A percentile compares a stretch with the other conserved stretches of the same genome.
These are phyloP conservation scores for Crotalus tigris DNA, from an alignment of 2,113 vertebrate genomes.

Conservation along the genomic window DNA sequence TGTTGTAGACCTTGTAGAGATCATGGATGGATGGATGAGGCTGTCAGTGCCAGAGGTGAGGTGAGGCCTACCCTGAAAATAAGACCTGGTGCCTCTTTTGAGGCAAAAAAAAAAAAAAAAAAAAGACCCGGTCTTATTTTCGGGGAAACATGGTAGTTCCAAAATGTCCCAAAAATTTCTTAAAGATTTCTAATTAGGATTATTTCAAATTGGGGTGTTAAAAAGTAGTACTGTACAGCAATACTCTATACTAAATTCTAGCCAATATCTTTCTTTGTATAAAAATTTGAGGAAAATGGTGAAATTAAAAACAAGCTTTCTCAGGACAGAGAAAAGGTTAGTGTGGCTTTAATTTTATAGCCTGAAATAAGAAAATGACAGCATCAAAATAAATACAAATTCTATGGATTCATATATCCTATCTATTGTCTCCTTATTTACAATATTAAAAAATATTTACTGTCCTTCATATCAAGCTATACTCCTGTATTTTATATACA, in stretches of 20 bases:
- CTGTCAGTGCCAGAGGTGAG: too few relatives aligned
- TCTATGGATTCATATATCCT: slow-evolving; percentile 43
- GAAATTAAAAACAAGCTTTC: slow-evolving; percentile 13
- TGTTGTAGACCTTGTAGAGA: neutral
- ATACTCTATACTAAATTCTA: neutral
- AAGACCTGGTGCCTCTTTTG: too few relatives aligned
- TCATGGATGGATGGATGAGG: too few relatives aligned
- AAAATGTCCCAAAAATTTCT: neutral
- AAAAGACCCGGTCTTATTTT: too few relatives aligned
- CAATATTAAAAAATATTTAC: slow-evolving; percentile 12
- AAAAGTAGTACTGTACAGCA: neutral
- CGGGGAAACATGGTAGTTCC: too few relatives aligned
- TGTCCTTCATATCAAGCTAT: neutral
- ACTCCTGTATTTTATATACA: neutral
- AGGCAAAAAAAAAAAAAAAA: too few relatives aligned
- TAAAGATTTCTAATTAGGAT: neutral
- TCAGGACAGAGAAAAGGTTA: slow-evolving; percentile 9
- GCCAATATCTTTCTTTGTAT: neutral
- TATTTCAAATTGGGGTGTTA: neutral
- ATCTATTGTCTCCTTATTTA: slow-evolving; percentile 31
- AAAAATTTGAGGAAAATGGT: neutral
- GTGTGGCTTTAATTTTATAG: neutral
- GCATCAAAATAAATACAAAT: slow-evolving; percentile 32
- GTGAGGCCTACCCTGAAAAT: too few relatives aligned
- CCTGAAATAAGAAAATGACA: slow-evolving; percentile 30